Evolutionary conservation across 37 sponge, comb jelly and placozoan species (phyloP).

Genomic region (Crambe crambe): DNA sequence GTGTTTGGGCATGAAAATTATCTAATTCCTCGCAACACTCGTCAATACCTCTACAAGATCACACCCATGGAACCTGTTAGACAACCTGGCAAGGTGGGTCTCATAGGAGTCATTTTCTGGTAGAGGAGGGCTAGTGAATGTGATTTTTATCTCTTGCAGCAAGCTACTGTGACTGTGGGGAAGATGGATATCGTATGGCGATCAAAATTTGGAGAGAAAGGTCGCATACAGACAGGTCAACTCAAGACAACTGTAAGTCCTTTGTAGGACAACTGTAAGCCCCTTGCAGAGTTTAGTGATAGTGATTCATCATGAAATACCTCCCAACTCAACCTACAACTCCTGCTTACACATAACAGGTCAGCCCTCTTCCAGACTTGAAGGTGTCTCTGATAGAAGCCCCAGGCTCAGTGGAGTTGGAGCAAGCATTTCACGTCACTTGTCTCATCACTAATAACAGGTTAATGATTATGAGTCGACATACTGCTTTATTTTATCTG

Average conservation of each 20-base stretch:
- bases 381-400: conserved; percentile 10
- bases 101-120: too few species aligned
- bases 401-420: conserved; percentile 52
- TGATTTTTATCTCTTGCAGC: background rate
- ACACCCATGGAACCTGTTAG: conserved; percentile 35
- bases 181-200: conserved; percentile 90
- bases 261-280: too few species aligned
- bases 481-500: background rate
- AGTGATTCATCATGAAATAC: too few species aligned
- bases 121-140: too few species aligned
- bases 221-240: conserved; percentile 84
- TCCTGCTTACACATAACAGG: conserved; percentile 11
- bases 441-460: conserved; percentile 60
- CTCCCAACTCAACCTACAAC: too few species aligned
- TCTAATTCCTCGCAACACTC: conserved; percentile 57
- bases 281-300: too few species aligned
- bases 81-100: conserved; percentile 39
- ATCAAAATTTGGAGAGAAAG: conserved; percentile 83
- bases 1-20: conserved; percentile 69
- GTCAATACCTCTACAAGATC: conserved; percentile 78
- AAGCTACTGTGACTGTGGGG: conserved; percentile 47
- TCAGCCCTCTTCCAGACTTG: conserved; percentile 38
- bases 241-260: conserved; percentile 51
- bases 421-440: conserved; percentile 53
- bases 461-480: conserved; percentile 14